Conservation (phyloP, 2,797 vertebrate genomes). For the Pampus argenteus region DNA sequence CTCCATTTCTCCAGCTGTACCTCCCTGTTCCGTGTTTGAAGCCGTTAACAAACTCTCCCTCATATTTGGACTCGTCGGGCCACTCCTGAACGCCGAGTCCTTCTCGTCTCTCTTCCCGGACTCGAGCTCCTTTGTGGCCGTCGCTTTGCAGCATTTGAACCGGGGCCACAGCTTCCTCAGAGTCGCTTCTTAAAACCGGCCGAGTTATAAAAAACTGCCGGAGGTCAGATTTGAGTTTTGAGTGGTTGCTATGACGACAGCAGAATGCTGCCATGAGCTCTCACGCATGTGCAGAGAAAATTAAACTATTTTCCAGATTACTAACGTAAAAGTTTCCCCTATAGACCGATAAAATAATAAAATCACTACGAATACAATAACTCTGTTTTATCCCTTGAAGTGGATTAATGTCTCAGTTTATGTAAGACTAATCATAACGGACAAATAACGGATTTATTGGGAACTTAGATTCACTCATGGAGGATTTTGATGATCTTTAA, state of each 20-base stretch:
- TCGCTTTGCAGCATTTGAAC: slow-evolving; percentile 20
- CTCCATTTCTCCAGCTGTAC: slow-evolving; percentile 69
- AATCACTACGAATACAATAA: not conserved
- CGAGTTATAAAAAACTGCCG: not conserved
- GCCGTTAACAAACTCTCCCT: slow-evolving; percentile 81
- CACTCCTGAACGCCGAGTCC: slow-evolving; percentile 78
- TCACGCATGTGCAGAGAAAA: slow-evolving; percentile 46
- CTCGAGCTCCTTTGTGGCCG: not conserved
- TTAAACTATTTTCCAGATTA: not conserved
- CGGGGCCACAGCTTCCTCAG: rapidly evolving
- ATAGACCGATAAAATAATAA: not conserved
- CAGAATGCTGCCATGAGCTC: rapidly evolving
- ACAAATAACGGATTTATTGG: no score
- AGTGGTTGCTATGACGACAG: slow-evolving; percentile 56
- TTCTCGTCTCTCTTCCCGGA: not conserved
- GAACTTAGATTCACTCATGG: no score
- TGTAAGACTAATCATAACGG: not conserved
- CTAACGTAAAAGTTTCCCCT: not conserved
- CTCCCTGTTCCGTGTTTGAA: slow-evolving; percentile 85
- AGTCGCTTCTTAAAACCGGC: no score
- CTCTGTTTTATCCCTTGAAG: not conserved
- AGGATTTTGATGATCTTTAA: no score
- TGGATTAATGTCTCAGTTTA: not conserved
- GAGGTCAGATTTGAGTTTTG: slow-evolving; percentile 37
- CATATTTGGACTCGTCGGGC: slow-evolving; percentile 86